Evolutionary conservation across 2,797 vertebrate species (phyloP).

Genomic region (Pseudochaenichthys georgianus): DNA sequence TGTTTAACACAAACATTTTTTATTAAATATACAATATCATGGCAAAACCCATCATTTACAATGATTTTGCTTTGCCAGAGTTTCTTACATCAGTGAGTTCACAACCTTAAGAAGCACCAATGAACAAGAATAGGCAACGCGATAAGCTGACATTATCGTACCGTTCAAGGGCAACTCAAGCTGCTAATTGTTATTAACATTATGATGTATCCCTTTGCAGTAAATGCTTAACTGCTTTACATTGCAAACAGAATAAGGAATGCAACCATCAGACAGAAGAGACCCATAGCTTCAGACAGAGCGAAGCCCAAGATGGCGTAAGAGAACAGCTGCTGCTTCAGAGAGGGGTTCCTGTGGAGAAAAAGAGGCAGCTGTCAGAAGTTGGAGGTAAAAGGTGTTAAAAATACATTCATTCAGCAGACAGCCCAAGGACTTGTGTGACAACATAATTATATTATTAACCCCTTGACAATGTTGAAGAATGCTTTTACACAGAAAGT

Average conservation of each 20-base stretch:
- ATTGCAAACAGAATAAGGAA: constrained; percentile 99
- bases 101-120: constrained; percentile 55
- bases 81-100: constrained; percentile 52
- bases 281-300: constrained; percentile 97
- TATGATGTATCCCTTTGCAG: constrained; percentile 39
- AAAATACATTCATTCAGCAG: background rate
- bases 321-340: constrained; percentile 97
- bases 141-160: constrained; percentile 21
- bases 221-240: constrained; percentile 77
- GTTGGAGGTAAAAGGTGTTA: background rate
- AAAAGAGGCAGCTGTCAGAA: constrained; percentile 17
- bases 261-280: constrained; percentile 97
- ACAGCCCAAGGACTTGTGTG: background rate
- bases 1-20: constrained; percentile 71
- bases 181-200: constrained; percentile 45
- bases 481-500: background rate
- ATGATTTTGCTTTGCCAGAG: constrained; percentile 49
- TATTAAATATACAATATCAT: constrained; percentile 74
- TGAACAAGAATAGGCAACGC: constrained; percentile 45
- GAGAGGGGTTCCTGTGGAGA: constrained; percentile 91
- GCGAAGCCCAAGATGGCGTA: constrained; percentile 96
- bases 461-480: background rate
- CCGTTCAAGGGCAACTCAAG: constrained; percentile 45
- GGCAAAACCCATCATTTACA: constrained; percentile 53
- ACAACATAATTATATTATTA: background rate